A percentile compares a stretch with the other conserved stretches of the same genome.
These are phyloP conservation scores for Aleiodes leptofemur DNA, from an alignment of 2,888 invertebrate species.

Conservation along the genomic window DNA sequence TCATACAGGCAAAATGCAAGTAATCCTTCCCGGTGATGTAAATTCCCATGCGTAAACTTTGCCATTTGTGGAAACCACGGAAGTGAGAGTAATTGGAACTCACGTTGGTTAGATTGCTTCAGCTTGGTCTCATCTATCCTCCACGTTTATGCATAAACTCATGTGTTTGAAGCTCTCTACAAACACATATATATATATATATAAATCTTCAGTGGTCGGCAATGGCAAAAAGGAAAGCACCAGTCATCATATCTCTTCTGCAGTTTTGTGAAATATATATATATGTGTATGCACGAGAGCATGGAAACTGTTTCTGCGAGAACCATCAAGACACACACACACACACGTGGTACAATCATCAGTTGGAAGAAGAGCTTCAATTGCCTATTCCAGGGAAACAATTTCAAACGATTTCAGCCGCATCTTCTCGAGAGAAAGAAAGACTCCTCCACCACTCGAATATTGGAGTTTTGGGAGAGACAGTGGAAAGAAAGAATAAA, in stretches of 20 bases:
- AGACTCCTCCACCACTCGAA: too few species aligned
- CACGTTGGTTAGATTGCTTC: conserved; percentile 34
- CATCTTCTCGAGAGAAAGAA: not conserved
- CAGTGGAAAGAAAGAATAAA: not conserved
- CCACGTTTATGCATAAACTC: conserved; percentile 30
- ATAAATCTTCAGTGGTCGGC: conserved; percentile 18
- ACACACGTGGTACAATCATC: conserved; percentile 25
- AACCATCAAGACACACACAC: conserved; percentile 12
- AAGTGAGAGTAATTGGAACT: conserved; percentile 41
- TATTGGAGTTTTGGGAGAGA: too few species aligned
- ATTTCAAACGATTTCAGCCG: conserved; percentile 4
- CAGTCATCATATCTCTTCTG: conserved; percentile 20
- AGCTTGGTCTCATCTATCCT: conserved; percentile 32
- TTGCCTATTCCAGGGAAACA: conserved; percentile 14
- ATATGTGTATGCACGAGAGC: too few species aligned
- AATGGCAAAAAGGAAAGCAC: conserved; percentile 4
- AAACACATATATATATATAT: too few species aligned
- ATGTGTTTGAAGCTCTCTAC: conserved; percentile 22
- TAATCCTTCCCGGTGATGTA: conserved; percentile 40
- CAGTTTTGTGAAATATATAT: not conserved
- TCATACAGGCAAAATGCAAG: conserved; percentile 1
- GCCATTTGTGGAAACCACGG: conserved; percentile 40
- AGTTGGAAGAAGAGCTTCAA: conserved; percentile 1
- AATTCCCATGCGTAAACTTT: conserved; percentile 40
- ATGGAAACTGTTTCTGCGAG: conserved; percentile 11